Percentiles rank a stretch among this genome's conserved stretches.
Evolutionary conservation across 2,888 invertebrate species (phyloP).

Genomic region (Spialia ferax): DNA sequence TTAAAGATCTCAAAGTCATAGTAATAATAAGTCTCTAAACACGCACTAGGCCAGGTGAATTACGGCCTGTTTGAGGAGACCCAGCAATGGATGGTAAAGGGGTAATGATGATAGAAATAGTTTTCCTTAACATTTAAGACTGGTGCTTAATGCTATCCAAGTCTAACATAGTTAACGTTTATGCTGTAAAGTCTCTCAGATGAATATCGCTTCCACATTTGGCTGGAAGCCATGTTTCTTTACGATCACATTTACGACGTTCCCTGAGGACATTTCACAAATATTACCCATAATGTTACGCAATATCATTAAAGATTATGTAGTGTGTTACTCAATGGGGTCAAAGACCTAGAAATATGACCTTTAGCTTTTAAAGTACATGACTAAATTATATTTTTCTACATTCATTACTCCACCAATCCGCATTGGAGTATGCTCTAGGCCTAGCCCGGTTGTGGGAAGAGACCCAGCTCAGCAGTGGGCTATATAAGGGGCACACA

Average conservation of each 20-base stretch:
- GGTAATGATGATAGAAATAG: too few relatives aligned
- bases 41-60: too few relatives aligned
- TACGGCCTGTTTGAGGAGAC: too few relatives aligned
- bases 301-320: conserved; percentile 1
- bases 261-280: conserved; percentile 24
- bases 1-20: too few relatives aligned
- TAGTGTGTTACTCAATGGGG: background rate
- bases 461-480: too few relatives aligned
- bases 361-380: background rate
- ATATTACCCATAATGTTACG: conserved; percentile 3
- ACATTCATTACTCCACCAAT: too few relatives aligned
- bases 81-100: too few relatives aligned
- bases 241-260: conserved; percentile 16
- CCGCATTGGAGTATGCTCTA: too few relatives aligned
- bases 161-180: background rate
- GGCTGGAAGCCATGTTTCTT: conserved; percentile 14
- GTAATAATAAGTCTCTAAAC: too few relatives aligned
- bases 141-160: background rate
- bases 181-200: background rate
- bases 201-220: conserved; percentile 19
- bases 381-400: background rate
- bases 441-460: too few relatives aligned
- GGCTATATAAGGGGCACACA: too few relatives aligned
- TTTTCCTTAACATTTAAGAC: background rate
- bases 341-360: background rate